Percentiles rank a stretch among this genome's conserved stretches.
These are phyloP conservation scores for Muscidifurax raptorellus DNA, from an alignment of 1,140 invertebrate genomes.

Conservation along the genomic window DNA sequence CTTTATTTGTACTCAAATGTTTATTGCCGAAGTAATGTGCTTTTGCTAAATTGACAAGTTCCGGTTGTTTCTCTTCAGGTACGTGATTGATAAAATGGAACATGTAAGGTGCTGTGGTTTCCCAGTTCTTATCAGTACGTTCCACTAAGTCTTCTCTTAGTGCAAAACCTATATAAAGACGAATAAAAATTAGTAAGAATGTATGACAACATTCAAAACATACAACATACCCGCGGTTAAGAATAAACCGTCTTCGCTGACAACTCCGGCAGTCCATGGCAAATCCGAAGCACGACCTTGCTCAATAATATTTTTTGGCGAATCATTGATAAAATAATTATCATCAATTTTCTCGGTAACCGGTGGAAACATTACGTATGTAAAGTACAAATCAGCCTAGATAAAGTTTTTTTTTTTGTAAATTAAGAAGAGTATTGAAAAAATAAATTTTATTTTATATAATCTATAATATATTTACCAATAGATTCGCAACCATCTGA, in stretches of 20 bases:
- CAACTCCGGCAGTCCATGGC: constrained; percentile 75
- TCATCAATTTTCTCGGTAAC: constrained; percentile 70
- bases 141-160: constrained; percentile 65
- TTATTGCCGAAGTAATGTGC: constrained; percentile 74
- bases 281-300: constrained; percentile 70
- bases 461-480: not conserved
- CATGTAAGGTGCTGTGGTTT: constrained; percentile 74
- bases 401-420: constrained; percentile 26
- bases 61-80: constrained; percentile 65
- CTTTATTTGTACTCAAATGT: constrained; percentile 60
- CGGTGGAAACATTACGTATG: constrained; percentile 77
- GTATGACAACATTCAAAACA: not conserved
- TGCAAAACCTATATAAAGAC: constrained; percentile 71
- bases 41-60: constrained; percentile 74
- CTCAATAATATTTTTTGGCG: constrained; percentile 74
- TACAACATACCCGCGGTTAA: constrained; percentile 71
- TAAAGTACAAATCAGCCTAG: constrained; percentile 70
- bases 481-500: not conserved
- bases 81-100: constrained; percentile 78
- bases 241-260: constrained; percentile 75
- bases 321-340: constrained; percentile 73
- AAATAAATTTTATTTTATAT: not conserved
- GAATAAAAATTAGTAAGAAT: not conserved
- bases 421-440: not conserved
- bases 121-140: constrained; percentile 76